Percentiles rank a stretch among this genome's conserved stretches.
Conservation (phyloP, 2,888 invertebrate genomes). For the Anarsia innoxiella region DNA sequence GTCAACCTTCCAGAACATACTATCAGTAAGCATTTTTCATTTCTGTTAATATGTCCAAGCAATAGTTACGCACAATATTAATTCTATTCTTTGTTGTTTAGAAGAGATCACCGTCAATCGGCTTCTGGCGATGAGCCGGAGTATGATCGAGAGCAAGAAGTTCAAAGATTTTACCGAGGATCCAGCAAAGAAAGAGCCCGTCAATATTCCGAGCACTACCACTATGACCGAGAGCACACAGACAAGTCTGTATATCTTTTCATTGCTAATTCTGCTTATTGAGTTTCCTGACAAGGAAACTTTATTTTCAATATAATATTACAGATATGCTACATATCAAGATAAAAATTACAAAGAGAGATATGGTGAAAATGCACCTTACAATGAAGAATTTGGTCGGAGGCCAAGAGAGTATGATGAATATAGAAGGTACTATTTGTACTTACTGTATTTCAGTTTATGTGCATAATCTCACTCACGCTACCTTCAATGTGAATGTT, state of each 20-base stretch:
- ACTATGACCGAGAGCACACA: slow-evolving; percentile 42
- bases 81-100: slow-evolving; percentile 19
- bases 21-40: slow-evolving; percentile 50
- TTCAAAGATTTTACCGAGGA: slow-evolving; percentile 60
- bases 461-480: no score
- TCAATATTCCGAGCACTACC: slow-evolving; percentile 27
- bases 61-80: no score
- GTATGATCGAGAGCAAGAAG: slow-evolving; percentile 52
- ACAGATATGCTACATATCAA: slow-evolving; percentile 44
- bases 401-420: slow-evolving; percentile 46
- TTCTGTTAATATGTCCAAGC: no score
- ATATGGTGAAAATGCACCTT: slow-evolving; percentile 36
- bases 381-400: slow-evolving; percentile 39
- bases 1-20: slow-evolving; percentile 53
- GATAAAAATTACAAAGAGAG: slow-evolving; percentile 48
- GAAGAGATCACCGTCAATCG: slow-evolving; percentile 53
- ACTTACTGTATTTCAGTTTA: slow-evolving; percentile 3
- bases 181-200: slow-evolving; percentile 56
- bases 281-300: background rate
- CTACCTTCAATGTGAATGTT: background rate
- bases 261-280: no score
- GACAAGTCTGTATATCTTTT: slow-evolving; percentile 36
- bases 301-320: no score
- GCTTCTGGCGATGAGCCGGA: slow-evolving; percentile 35
- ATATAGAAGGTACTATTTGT: slow-evolving; percentile 45